These are phyloP conservation scores for Engystomops pustulosus DNA, from an alignment of 2,113 vertebrate species.

Conservation along the genomic window DNA sequence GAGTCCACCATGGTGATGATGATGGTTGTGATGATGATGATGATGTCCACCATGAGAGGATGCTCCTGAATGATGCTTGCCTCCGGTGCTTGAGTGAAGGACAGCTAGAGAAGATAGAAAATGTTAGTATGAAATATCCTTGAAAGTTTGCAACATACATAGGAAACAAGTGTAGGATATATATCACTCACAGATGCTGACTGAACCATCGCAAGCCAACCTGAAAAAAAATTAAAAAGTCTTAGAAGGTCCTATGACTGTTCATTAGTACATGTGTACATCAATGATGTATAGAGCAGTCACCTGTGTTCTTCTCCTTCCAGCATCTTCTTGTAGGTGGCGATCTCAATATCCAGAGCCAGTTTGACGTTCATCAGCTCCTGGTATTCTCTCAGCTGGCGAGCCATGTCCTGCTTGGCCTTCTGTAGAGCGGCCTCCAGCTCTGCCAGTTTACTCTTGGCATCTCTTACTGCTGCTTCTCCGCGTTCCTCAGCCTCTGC, in stretches of 20 bases:
- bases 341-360: constrained; percentile 76
- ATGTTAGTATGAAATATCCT: neutral
- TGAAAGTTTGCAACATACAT: no score
- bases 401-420: constrained; percentile 68
- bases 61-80: constrained; percentile 36
- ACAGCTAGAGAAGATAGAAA: neutral
- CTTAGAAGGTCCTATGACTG: neutral
- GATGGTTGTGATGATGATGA: constrained; percentile 23
- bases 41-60: constrained; percentile 17
- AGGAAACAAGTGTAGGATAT: no score
- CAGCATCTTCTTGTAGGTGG: constrained; percentile 72
- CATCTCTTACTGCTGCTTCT: constrained; percentile 62
- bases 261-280: neutral
- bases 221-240: constrained; percentile 10
- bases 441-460: constrained; percentile 64
- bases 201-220: constrained; percentile 12
- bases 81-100: constrained; percentile 40
- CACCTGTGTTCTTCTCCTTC: constrained; percentile 75
- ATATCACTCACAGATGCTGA: constrained; percentile 44
- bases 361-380: constrained; percentile 71
- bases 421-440: constrained; percentile 67
- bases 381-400: constrained; percentile 68
- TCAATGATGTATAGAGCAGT: neutral
- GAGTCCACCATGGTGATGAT: constrained; percentile 25
- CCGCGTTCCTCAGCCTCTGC: constrained; percentile 67